Percentiles rank a stretch among this genome's conserved stretches.
phyloP scores from a whole-genome alignment of 1,140 invertebrate genomes.

The Apis dorsata region DNA sequence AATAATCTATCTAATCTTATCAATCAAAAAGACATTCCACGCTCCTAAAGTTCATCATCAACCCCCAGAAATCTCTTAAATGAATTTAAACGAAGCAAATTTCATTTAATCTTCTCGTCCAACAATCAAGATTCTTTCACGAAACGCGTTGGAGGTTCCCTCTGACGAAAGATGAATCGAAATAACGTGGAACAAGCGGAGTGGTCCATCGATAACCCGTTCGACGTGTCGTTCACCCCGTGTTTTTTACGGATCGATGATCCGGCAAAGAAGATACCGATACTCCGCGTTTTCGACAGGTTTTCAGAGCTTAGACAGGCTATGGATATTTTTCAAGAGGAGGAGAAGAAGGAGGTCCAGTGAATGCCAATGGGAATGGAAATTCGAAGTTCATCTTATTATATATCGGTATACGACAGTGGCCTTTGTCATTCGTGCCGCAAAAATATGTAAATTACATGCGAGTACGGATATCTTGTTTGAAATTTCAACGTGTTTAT shows the following conservation, averaged over 20 bases:
- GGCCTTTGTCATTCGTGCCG: constrained; percentile 30
- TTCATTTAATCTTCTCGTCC: neutral
- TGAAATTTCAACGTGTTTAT: neutral
- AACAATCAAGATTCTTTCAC: neutral
- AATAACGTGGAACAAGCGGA: constrained; percentile 4
- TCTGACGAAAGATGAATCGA: neutral
- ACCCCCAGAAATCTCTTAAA: neutral
- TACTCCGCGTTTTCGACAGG: constrained; percentile 31
- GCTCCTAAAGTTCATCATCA: neutral
- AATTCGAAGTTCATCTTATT: constrained; percentile 45
- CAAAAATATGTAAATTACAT: constrained; percentile 11
- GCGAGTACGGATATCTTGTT: neutral
- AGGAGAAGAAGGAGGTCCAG: neutral
- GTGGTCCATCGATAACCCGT: constrained; percentile 6
- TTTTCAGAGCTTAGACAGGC: constrained; percentile 35
- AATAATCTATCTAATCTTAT: no score
- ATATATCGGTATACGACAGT: constrained; percentile 5
- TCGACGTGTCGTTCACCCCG: constrained; percentile 40
- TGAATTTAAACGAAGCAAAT: neutral
- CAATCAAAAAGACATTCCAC: no score
- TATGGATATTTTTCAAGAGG: constrained; percentile 53
- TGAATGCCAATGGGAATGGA: constrained; percentile 50
- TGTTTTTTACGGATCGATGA: constrained; percentile 50
- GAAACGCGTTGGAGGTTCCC: neutral
- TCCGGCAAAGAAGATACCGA: constrained; percentile 51